Evolutionary conservation across 2,888 invertebrate genomes (phyloP).

Genomic region (Drosophila tripunctata): DNA sequence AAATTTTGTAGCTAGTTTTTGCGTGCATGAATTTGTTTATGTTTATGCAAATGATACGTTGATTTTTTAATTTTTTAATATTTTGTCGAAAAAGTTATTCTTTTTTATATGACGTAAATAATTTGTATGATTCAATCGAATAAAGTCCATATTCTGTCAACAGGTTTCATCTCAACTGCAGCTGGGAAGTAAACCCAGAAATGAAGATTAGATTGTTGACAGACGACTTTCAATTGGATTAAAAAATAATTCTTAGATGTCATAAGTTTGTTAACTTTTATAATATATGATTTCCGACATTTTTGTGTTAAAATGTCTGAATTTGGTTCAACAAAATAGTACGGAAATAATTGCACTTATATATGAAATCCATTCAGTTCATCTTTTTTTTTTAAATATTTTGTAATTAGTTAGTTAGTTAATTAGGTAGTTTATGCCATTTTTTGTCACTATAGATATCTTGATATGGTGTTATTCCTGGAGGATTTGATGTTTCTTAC

Average conservation of each 20-base stretch:
- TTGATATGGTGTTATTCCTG: neutral
- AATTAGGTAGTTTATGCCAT: too few species aligned
- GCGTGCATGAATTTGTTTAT: slow-evolving; percentile 34
- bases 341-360: neutral
- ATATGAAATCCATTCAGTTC: neutral
- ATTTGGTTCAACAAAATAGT: neutral
- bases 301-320: neutral
- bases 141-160: neutral
- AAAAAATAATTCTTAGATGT: neutral
- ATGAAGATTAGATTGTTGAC: neutral
- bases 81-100: slow-evolving; percentile 4
- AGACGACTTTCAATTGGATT: slow-evolving; percentile 12
- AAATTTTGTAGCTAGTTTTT: slow-evolving; percentile 20
- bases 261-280: too few species aligned
- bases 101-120: slow-evolving; percentile 12
- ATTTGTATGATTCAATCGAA: neutral
- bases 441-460: neutral
- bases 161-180: neutral
- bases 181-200: neutral
- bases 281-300: neutral
- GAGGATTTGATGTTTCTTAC: slow-evolving; percentile 14
- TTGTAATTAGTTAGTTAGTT: neutral
- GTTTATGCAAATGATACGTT: slow-evolving; percentile 31
- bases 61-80: slow-evolving; percentile 12
- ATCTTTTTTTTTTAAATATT: too few species aligned